Percentiles rank a stretch among this genome's conserved stretches.
These are phyloP conservation scores for Cuniculus paca DNA, from an alignment of 2,797 vertebrate genomes.

Conservation along the genomic window DNA sequence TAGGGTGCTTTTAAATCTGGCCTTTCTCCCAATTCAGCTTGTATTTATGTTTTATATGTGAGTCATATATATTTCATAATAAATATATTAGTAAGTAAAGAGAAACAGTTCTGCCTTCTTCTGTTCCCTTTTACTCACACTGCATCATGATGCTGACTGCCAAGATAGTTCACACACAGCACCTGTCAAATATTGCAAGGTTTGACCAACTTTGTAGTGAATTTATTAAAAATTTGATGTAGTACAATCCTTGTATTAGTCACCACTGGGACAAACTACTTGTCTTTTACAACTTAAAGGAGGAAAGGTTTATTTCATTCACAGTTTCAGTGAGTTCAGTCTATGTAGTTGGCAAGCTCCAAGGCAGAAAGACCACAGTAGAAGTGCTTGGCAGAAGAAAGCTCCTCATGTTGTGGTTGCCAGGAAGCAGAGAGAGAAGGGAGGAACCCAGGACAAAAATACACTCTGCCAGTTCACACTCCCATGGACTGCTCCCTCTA, in stretches of 20 bases:
- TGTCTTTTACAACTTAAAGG: not conserved
- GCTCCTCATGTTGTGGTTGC: too few species aligned
- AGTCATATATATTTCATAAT: not conserved
- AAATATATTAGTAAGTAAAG: slow-evolving; percentile 4
- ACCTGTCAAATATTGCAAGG: not conserved
- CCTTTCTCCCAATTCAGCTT: not conserved
- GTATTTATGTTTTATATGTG: not conserved
- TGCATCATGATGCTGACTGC: not conserved
- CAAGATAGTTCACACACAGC: not conserved
- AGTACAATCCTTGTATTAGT: not conserved
- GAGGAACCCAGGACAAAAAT: not conserved
- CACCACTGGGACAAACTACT: not conserved
- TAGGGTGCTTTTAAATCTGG: not conserved
- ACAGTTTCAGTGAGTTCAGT: not conserved
- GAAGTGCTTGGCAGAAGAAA: not conserved
- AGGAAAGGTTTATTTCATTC: not conserved
- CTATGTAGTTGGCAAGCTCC: not conserved
- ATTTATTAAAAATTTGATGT: not conserved
- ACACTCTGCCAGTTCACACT: not conserved
- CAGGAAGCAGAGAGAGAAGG: not conserved
- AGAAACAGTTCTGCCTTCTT: not conserved
- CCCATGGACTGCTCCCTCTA: not conserved
- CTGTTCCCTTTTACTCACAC: not conserved
- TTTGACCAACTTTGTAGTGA: not conserved
- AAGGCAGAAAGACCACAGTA: not conserved